phyloP scores from a whole-genome alignment of 2,797 vertebrate genomes.

The Iguana delicatissima region DNA sequence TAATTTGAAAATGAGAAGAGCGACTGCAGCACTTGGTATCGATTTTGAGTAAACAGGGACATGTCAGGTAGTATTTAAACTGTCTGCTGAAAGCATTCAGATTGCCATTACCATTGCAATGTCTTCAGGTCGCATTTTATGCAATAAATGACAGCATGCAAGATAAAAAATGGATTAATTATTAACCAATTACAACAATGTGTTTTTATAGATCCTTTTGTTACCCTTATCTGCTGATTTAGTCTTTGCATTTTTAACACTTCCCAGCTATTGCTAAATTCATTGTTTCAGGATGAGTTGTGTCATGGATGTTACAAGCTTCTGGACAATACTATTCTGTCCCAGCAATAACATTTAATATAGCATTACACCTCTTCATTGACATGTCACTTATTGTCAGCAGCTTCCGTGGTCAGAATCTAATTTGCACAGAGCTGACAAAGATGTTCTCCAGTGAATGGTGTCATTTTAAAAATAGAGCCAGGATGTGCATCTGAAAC shows the following conservation, averaged over 20 bases:
- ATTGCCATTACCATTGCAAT: constrained; percentile 58
- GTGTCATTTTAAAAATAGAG: not conserved
- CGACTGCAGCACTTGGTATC: constrained; percentile 38
- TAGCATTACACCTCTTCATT: not conserved
- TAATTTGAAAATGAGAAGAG: constrained; percentile 65
- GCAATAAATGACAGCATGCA: constrained; percentile 49
- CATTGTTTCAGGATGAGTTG: constrained; percentile 49
- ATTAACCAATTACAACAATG: constrained; percentile 38
- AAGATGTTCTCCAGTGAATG: not conserved
- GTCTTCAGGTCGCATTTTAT: constrained; percentile 60
- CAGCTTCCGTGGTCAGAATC: not conserved
- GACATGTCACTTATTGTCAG: constrained; percentile 2
- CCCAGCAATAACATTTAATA: constrained; percentile 1
- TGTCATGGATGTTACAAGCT: constrained; percentile 28
- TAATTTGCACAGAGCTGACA: not conserved
- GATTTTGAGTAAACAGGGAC: constrained; percentile 53
- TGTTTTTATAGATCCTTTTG: constrained; percentile 35
- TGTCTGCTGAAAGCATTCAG: constrained; percentile 50
- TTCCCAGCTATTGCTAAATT: constrained; percentile 28
- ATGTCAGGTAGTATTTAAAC: constrained; percentile 58
- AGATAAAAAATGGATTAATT: constrained; percentile 52
- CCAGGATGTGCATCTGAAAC: not conserved
- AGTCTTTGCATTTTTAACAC: constrained; percentile 36
- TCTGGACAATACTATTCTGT: constrained; percentile 20
- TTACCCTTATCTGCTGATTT: constrained; percentile 37